These are phyloP conservation scores for Drosophila nr. medialis DNA, from an alignment of 2,888 invertebrate genomes.

Conservation along the genomic window DNA sequence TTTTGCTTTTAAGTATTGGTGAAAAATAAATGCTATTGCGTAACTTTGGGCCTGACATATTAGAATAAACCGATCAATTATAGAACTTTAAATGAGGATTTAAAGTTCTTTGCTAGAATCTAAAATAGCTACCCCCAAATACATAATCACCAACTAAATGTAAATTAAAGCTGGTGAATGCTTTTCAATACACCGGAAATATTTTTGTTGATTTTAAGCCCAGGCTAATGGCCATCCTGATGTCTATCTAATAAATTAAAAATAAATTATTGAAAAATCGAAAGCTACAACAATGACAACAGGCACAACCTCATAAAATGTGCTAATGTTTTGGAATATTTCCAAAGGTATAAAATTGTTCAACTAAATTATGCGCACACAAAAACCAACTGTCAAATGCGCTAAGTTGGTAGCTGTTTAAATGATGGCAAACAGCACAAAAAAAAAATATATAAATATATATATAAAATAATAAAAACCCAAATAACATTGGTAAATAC, in stretches of 20 bases:
- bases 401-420: conserved; percentile 53
- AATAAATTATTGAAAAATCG: conserved; percentile 36
- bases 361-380: conserved; percentile 45
- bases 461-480: conserved; percentile 5
- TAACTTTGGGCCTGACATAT: neutral
- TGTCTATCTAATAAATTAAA: conserved; percentile 43
- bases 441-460: neutral
- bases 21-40: conserved; percentile 1
- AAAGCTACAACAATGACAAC: conserved; percentile 8
- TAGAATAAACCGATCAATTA: neutral
- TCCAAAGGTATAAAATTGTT: conserved; percentile 14
- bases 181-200: conserved; percentile 12
- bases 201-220: neutral
- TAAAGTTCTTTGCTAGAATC: neutral
- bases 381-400: conserved; percentile 52
- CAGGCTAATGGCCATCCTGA: conserved; percentile 39
- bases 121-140: conserved; percentile 10
- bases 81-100: neutral
- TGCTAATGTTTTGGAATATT: conserved; percentile 22
- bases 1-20: conserved; percentile 19
- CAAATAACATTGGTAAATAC: conserved; percentile 22
- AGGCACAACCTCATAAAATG: conserved; percentile 12
- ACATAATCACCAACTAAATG: conserved; percentile 21
- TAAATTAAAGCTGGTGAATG: conserved; percentile 16
- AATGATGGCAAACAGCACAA: conserved; percentile 29